These are phyloP conservation scores for Drosophila picticornis DNA, from an alignment of 2,888 invertebrate genomes.

Conservation along the genomic window DNA sequence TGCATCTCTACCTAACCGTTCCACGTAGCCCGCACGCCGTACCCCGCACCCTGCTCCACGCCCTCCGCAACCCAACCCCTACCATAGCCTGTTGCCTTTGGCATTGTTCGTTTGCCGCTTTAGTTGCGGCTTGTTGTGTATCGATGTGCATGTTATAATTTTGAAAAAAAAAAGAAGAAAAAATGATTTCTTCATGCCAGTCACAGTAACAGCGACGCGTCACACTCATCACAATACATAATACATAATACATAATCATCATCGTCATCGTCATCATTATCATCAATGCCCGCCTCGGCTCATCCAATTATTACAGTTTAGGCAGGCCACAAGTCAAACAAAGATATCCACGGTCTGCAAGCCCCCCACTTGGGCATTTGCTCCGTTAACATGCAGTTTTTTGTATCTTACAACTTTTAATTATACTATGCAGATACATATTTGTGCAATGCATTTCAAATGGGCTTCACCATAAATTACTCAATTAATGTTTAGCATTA, in stretches of 20 bases:
- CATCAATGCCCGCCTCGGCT: slow-evolving; percentile 38
- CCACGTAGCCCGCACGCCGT: not conserved
- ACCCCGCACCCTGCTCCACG: not conserved
- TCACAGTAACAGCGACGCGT: slow-evolving; percentile 59
- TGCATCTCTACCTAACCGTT: slow-evolving; percentile 17
- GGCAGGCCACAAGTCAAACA: slow-evolving; percentile 76
- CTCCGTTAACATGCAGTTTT: not conserved
- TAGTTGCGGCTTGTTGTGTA: slow-evolving; percentile 84
- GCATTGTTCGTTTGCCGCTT: slow-evolving; percentile 70
- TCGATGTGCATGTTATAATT: slow-evolving; percentile 82
- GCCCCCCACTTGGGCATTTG: not conserved
- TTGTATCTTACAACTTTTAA: slow-evolving; percentile 21
- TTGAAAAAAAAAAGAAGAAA: slow-evolving; percentile 45
- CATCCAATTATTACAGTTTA: slow-evolving; percentile 79
- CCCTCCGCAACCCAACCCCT: not conserved
- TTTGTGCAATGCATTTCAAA: slow-evolving; percentile 5
- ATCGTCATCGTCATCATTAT: slow-evolving; percentile 25
- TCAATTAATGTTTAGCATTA: not conserved
- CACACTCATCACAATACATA: slow-evolving; percentile 68
- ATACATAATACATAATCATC: slow-evolving; percentile 48
- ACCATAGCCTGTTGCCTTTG: not conserved
- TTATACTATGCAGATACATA: slow-evolving; percentile 21
- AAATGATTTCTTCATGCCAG: slow-evolving; percentile 79
- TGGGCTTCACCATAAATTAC: not conserved
- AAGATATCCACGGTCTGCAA: slow-evolving; percentile 41